Evolutionary conservation across 2,797 vertebrate genomes (phyloP).

Genomic region (Pyrocephalus nanus): DNA sequence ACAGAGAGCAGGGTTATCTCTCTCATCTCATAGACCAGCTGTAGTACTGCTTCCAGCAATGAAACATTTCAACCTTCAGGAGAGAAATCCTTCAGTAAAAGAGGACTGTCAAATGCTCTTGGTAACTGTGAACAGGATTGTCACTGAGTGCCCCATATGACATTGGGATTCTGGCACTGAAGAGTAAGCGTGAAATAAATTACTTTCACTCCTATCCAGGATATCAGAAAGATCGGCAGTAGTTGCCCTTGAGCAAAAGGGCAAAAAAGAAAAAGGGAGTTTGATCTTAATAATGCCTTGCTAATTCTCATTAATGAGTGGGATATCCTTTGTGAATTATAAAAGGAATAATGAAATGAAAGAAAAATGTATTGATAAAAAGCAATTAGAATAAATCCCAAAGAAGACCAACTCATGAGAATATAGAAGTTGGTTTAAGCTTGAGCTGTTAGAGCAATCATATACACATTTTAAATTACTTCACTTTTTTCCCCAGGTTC

Average conservation of each 20-base stretch:
- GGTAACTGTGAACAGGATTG: neutral
- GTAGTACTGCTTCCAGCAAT: neutral
- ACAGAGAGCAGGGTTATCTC: neutral
- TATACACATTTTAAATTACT: neutral
- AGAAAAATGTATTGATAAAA: slow-evolving; percentile 54
- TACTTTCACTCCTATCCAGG: neutral
- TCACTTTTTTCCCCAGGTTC: neutral
- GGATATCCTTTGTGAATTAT: slow-evolving; percentile 28
- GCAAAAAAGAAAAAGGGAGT: neutral
- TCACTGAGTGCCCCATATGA: neutral
- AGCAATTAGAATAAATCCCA: slow-evolving; percentile 61
- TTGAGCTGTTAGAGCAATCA: neutral
- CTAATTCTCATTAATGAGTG: slow-evolving; percentile 50
- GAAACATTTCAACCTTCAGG: neutral
- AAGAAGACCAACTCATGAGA: slow-evolving; percentile 14
- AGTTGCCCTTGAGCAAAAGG: slow-evolving; percentile 26
- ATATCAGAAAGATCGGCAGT: neutral
- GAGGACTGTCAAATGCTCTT: neutral
- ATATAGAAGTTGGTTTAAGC: neutral
- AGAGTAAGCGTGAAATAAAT: slow-evolving; percentile 6
- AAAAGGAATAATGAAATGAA: slow-evolving; percentile 10
- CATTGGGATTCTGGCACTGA: neutral
- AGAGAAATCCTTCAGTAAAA: neutral
- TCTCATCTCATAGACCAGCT: neutral
- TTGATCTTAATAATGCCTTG: slow-evolving; percentile 25